Evolutionary conservation across 2,113 vertebrate species (phyloP).

Genomic region (Paradoxurus hermaphroditus): DNA sequence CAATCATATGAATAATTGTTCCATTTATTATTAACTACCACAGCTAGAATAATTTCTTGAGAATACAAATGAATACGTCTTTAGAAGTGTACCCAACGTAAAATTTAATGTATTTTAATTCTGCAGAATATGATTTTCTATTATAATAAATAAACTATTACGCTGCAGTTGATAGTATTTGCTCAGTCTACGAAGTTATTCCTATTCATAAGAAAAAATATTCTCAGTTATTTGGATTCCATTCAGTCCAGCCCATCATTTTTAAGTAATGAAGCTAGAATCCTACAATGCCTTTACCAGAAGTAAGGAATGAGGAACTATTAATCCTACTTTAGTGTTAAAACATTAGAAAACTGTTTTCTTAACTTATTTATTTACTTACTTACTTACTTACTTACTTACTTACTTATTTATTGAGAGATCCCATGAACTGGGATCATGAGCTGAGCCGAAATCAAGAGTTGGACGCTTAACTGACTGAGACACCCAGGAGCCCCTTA

Average conservation of each 20-base stretch:
- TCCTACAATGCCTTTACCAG: neutral
- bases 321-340: neutral
- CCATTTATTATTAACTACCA: neutral
- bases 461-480: no score
- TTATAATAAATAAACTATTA: conserved; percentile 34
- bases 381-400: no score
- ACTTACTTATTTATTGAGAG: no score
- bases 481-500: neutral
- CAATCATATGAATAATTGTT: neutral
- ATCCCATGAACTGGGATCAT: no score
- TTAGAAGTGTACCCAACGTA: neutral
- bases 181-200: neutral
- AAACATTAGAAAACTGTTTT: neutral
- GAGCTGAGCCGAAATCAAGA: no score
- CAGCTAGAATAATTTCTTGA: neutral
- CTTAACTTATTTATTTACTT: neutral
- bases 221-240: neutral
- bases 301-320: neutral
- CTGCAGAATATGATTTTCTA: neutral
- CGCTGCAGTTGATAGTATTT: neutral
- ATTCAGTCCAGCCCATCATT: neutral
- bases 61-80: neutral
- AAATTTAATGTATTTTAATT: conserved; percentile 3
- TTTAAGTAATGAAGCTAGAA: neutral
- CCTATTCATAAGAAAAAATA: conserved; percentile 38